These are phyloP conservation scores for Oscheius sp. DNA, from an alignment of 2,888 invertebrate species.

Conservation along the genomic window DNA sequence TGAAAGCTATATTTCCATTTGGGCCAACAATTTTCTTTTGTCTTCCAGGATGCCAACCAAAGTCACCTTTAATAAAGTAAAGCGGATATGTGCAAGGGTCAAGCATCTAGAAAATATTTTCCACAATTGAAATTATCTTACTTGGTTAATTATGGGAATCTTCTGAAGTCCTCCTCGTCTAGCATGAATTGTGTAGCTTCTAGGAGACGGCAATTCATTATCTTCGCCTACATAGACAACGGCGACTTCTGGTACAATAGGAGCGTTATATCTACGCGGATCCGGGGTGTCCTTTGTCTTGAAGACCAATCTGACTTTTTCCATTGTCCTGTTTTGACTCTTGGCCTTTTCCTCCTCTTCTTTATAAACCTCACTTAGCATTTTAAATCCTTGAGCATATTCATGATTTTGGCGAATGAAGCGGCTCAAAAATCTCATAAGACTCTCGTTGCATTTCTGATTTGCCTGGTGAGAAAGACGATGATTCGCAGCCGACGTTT, in stretches of 20 bases:
- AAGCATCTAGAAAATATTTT: conserved; percentile 48
- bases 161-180: conserved; percentile 53
- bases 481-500: conserved; percentile 25
- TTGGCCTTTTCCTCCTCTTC: conserved; percentile 28
- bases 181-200: conserved; percentile 67
- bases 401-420: conserved; percentile 27
- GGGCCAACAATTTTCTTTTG: neutral
- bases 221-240: conserved; percentile 46
- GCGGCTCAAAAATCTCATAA: conserved; percentile 31
- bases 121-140: no score
- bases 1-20: conserved; percentile 46
- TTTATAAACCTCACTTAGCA: conserved; percentile 35
- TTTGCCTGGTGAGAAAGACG: conserved; percentile 28
- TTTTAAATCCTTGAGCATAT: conserved; percentile 33
- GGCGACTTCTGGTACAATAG: conserved; percentile 44
- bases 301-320: conserved; percentile 32
- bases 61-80: conserved; percentile 62
- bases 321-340: neutral
- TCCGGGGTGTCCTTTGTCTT: conserved; percentile 26
- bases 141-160: conserved; percentile 55
- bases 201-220: conserved; percentile 43
- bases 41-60: conserved; percentile 45
- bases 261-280: conserved; percentile 41
- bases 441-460: conserved; percentile 10
- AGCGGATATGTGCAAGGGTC: conserved; percentile 72